Evolutionary conservation across 2,113 vertebrate genomes (phyloP).

Genomic region (Synchiropus splendidus): DNA sequence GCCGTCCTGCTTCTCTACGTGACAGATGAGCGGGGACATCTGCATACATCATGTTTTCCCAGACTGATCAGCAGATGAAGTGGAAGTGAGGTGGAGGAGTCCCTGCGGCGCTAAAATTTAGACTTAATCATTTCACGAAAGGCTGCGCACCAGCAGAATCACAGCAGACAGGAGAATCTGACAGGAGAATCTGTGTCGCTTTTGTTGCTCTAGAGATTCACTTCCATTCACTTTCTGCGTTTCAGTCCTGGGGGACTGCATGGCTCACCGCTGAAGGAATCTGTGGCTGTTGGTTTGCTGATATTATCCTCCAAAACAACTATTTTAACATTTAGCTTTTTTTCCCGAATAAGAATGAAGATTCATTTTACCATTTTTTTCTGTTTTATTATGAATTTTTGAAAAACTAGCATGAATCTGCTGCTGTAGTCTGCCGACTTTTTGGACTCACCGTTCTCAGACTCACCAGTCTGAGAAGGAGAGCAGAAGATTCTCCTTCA

Average conservation of each 20-base stretch:
- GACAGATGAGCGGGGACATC: constrained; percentile 33
- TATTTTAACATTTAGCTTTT: too few relatives aligned
- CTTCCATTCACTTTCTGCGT: constrained; percentile 16
- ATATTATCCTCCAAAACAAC: too few relatives aligned
- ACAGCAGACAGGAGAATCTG: constrained; percentile 8
- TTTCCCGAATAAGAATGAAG: too few relatives aligned
- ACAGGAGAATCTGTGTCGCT: too few relatives aligned
- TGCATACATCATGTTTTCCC: constrained; percentile 29
- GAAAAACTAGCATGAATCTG: too few relatives aligned
- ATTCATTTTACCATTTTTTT: background rate
- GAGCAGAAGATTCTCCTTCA: too few relatives aligned
- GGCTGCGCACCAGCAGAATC: constrained; percentile 33
- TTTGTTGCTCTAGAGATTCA: too few relatives aligned
- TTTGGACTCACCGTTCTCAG: too few relatives aligned
- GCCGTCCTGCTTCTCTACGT: constrained; percentile 24
- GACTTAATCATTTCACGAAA: constrained; percentile 45
- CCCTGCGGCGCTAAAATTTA: constrained; percentile 10
- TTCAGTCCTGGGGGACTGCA: constrained; percentile 9
- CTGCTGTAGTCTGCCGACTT: too few relatives aligned
- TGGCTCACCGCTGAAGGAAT: too few relatives aligned
- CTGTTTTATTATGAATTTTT: background rate
- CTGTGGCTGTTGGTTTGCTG: too few relatives aligned
- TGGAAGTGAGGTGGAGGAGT: constrained; percentile 10
- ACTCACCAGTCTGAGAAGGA: too few relatives aligned
- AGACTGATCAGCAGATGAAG: constrained; percentile 21